Evolutionary conservation across 1,140 invertebrate genomes (phyloP).

Genomic region (Drosophila nigromelanica): DNA sequence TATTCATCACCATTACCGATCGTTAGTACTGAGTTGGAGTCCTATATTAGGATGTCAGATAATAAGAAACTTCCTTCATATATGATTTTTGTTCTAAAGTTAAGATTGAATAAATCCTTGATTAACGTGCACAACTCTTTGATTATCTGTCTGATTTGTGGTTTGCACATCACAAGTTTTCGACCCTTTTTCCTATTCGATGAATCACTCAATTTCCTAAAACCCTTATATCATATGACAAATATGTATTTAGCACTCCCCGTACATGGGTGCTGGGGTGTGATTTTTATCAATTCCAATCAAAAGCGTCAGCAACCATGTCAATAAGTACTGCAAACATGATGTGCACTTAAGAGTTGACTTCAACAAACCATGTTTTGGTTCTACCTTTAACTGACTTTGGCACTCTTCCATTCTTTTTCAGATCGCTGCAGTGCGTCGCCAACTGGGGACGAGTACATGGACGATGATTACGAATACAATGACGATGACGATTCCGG

Average conservation of each 20-base stretch:
- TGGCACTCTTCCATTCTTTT: not conserved
- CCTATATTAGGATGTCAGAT: too few species aligned
- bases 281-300: slow-evolving; percentile 70
- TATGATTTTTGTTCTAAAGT: too few species aligned
- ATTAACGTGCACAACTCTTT: too few species aligned
- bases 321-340: slow-evolving; percentile 29
- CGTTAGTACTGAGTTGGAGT: too few species aligned
- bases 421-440: slow-evolving; percentile 39
- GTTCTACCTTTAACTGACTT: not conserved
- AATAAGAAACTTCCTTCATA: too few species aligned
- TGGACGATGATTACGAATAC: slow-evolving; percentile 64
- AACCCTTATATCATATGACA: slow-evolving; percentile 6
- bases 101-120: too few species aligned
- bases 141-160: too few species aligned
- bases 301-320: slow-evolving; percentile 32
- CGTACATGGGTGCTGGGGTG: slow-evolving; percentile 21
- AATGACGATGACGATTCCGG: slow-evolving; percentile 27
- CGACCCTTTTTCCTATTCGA: slow-evolving; percentile 11
- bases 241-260: slow-evolving; percentile 34
- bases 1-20: too few species aligned
- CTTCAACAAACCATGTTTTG: not conserved
- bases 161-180: too few species aligned
- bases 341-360: slow-evolving; percentile 8
- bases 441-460: slow-evolving; percentile 32
- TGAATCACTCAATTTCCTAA: slow-evolving; percentile 21